A percentile compares a stretch with the other conserved stretches of the same genome.
phyloP scores from a whole-genome alignment of 2,888 invertebrate genomes.

The Leucoma salicis region DNA sequence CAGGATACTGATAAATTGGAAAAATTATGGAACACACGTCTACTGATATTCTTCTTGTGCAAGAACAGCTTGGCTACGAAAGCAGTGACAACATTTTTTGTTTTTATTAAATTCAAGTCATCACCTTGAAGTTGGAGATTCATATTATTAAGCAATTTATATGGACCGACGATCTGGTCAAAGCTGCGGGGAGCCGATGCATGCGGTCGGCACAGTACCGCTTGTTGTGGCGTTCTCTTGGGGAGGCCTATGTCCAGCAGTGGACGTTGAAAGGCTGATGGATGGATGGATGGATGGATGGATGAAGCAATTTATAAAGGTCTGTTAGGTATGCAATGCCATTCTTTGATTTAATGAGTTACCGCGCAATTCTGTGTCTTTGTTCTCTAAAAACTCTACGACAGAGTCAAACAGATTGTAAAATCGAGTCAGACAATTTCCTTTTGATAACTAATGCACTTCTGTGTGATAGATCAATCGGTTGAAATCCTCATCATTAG shows the following conservation, averaged over 20 bases:
- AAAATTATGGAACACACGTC: conserved; percentile 24
- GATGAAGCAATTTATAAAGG: conserved; percentile 37
- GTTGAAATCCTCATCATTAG: conserved; percentile 25
- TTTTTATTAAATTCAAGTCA: conserved; percentile 37
- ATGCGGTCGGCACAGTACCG: too few relatives aligned
- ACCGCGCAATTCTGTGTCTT: conserved; percentile 36
- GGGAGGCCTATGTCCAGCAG: too few relatives aligned
- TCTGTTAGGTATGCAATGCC: conserved; percentile 38
- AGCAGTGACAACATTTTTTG: conserved; percentile 34
- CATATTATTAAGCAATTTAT: conserved; percentile 35
- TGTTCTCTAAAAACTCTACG: conserved; percentile 38
- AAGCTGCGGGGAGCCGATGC: too few relatives aligned
- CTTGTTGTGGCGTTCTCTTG: too few relatives aligned
- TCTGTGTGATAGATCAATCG: conserved; percentile 18
- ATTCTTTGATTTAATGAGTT: conserved; percentile 36
- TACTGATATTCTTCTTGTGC: conserved; percentile 33
- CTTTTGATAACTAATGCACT: conserved; percentile 26
- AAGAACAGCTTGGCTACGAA: conserved; percentile 20
- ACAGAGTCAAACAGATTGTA: conserved; percentile 34
- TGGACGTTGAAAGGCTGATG: too few relatives aligned
- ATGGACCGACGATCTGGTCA: too few relatives aligned
- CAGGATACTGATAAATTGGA: conserved; percentile 21
- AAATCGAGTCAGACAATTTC: conserved; percentile 25
- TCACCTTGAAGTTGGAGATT: conserved; percentile 31
- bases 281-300: too few relatives aligned